A percentile compares a stretch with the other conserved stretches of the same genome.
These are phyloP conservation scores for Danaus melanippus DNA, from an alignment of 1,140 invertebrate species.

Conservation along the genomic window DNA sequence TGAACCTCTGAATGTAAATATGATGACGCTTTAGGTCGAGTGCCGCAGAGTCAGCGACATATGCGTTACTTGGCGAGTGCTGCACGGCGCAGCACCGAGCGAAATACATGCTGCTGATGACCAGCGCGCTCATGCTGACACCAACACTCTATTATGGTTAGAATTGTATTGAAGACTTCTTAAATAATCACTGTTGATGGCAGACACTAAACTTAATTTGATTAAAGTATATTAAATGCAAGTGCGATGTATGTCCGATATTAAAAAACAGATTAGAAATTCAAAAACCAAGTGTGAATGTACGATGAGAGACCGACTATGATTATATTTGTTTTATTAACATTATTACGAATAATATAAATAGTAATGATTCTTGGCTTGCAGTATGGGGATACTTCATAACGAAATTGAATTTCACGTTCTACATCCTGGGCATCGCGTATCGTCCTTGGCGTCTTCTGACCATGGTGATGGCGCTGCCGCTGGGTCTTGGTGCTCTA, in stretches of 20 bases:
- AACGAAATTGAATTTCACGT: conserved; percentile 59
- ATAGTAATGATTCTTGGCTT: conserved; percentile 14
- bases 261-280: too few species aligned
- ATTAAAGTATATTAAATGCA: too few species aligned
- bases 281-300: too few species aligned
- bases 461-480: conserved; percentile 75
- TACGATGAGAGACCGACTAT: too few species aligned
- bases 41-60: conserved; percentile 52
- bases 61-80: conserved; percentile 51
- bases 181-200: too few species aligned
- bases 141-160: conserved; percentile 48
- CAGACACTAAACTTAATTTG: too few species aligned
- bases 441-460: conserved; percentile 79
- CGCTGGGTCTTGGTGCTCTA: conserved; percentile 74
- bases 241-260: too few species aligned
- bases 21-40: conserved; percentile 34
- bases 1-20: too few species aligned
- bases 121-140: conserved; percentile 49
- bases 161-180: conserved; percentile 4
- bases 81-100: conserved; percentile 35
- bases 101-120: conserved; percentile 50
- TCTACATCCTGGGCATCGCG: conserved; percentile 49
- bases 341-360: background rate
- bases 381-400: conserved; percentile 57
- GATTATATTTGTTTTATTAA: background rate